A percentile compares a stretch with the other conserved stretches of the same genome.
phyloP scores from a whole-genome alignment of 1,140 invertebrate species.

The Drosophila baimaii region DNA sequence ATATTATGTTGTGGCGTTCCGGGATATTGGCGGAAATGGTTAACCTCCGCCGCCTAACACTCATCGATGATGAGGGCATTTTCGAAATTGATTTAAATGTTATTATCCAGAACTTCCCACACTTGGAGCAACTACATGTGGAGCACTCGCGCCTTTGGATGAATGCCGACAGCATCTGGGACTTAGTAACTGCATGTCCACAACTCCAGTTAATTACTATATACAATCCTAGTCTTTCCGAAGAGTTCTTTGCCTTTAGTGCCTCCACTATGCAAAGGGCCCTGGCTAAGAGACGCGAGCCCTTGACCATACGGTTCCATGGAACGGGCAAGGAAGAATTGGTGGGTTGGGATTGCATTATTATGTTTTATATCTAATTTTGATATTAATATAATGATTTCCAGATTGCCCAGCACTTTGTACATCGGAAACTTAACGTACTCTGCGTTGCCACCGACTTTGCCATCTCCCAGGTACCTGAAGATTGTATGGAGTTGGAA shows the following conservation, averaged over 20 bases:
- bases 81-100: background rate
- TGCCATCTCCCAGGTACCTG: slow-evolving; percentile 15
- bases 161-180: slow-evolving; percentile 32
- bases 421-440: slow-evolving; percentile 26
- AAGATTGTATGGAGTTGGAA: slow-evolving; percentile 30
- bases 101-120: slow-evolving; percentile 21
- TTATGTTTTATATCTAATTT: background rate
- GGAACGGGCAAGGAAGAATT: slow-evolving; percentile 13
- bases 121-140: slow-evolving; percentile 33
- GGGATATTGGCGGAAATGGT: background rate
- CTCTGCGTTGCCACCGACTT: background rate
- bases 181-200: slow-evolving; percentile 22
- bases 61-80: slow-evolving; percentile 34
- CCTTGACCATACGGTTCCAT: slow-evolving; percentile 18
- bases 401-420: slow-evolving; percentile 28
- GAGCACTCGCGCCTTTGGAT: slow-evolving; percentile 13
- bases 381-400: background rate
- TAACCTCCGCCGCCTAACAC: slow-evolving; percentile 14
- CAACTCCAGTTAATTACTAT: slow-evolving; percentile 15
- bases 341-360: slow-evolving; percentile 6
- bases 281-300: slow-evolving; percentile 2
- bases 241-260: slow-evolving; percentile 14
- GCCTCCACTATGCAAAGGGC: slow-evolving; percentile 12
- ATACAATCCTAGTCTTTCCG: background rate
- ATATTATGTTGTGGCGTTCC: slow-evolving; percentile 7